Evolutionary conservation across 2,797 vertebrate species (phyloP).

Genomic region (Spinus pinus): DNA sequence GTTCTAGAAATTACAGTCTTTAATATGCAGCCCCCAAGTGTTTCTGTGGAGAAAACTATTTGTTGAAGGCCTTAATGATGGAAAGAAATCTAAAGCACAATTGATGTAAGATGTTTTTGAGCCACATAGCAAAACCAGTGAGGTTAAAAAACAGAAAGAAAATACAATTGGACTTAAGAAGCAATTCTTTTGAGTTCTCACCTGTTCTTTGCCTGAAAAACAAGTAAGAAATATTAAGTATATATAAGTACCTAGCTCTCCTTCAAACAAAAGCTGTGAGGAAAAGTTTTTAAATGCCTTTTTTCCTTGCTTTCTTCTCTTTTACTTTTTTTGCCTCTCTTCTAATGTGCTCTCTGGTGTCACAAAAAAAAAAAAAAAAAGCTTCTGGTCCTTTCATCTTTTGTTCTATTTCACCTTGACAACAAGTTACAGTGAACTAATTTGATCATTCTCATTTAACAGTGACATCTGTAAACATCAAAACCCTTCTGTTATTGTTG

Average conservation of each 20-base stretch:
- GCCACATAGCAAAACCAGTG: neutral
- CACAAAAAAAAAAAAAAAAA: neutral
- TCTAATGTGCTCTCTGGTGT: neutral
- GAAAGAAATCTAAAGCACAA: slow-evolving; percentile 27
- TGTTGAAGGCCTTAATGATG: neutral
- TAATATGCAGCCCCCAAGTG: neutral
- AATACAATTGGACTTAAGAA: neutral
- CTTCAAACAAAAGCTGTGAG: slow-evolving; percentile 2
- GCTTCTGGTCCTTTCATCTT: neutral
- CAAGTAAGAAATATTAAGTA: neutral
- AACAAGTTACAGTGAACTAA: neutral
- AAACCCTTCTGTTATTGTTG: neutral
- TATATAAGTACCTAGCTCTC: neutral
- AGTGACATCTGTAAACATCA: neutral
- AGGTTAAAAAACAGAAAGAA: slow-evolving; percentile 20
- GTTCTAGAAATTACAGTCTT: slow-evolving; percentile 7
- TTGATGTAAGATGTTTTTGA: neutral
- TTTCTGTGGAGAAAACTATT: neutral
- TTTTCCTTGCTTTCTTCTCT: neutral
- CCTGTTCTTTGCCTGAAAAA: neutral
- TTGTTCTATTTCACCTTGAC: neutral
- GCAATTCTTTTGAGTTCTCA: neutral
- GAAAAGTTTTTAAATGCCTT: slow-evolving; percentile 18
- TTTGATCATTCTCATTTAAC: neutral
- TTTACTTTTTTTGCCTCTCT: neutral